Base-by-base conservation (phyloP, 2,888 invertebrate species). In the Meiosimyza decipiens region DNA sequence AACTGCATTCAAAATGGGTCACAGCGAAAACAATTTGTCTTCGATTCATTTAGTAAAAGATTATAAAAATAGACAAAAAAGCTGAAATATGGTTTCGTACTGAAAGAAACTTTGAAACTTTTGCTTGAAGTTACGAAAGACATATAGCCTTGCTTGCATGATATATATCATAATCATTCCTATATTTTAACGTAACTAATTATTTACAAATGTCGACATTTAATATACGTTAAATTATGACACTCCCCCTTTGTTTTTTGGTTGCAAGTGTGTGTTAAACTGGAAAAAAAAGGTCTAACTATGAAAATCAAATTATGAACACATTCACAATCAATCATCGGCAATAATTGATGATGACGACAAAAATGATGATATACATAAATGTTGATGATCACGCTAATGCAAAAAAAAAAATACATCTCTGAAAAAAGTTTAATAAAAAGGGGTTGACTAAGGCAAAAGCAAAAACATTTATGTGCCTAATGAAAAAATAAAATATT, bases 251-350 rank as follows among this genome's bases (percentile, higher is more conserved):
- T 47, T 22, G 1, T 22, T 40, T 18, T 22, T 51, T n/a, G n/a
- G 9, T 62, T 49, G 40, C 40, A 7, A 40, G 40, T 7, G 40
- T 22, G 22, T 40, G 40, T 40, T 7, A 40, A 40, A 40, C 40
- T 40, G 40, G 9, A 9, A 40, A 9, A 40, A 40, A 40, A 40
- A 40, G 40, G 40, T 40, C 40, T 9, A 40, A 40, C 40, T 40
- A 40, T 40, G 73, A 76, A 79, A 77, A 77, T 74, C 74, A 78
- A 80, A 80, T 79, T 77, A 77, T 77, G 77, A 71, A 77, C 76
- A 75, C 71, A 75, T 78, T 80, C 77, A 80, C 80, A 84, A 84
- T 84, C 84, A 84, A 84, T 84, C 84, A 84, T 81, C 81, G 82
- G 82, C 83, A 11, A 82, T 82, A 84, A 83, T 77, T 76, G 75